These are phyloP conservation scores for Sepiola atlantica DNA, from an alignment of 2,888 invertebrate species.

Conservation along the genomic window DNA sequence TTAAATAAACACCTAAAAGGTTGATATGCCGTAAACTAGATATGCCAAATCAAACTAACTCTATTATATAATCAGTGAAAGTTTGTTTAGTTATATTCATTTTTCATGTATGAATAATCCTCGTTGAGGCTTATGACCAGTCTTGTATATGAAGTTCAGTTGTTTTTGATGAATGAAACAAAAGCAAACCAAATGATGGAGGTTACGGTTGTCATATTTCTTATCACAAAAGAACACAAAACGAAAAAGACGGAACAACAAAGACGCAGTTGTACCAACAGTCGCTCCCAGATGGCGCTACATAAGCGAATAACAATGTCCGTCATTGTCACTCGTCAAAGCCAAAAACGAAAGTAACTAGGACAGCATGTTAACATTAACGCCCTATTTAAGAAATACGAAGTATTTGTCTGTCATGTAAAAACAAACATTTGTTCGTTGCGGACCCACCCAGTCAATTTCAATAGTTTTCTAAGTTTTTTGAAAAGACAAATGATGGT, in stretches of 20 bases:
- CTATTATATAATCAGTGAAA: no score
- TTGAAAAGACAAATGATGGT: no score
- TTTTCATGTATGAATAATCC: no score
- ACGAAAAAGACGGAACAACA: neutral
- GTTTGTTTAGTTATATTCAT: no score
- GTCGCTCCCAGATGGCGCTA: constrained; percentile 32
- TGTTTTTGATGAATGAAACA: neutral
- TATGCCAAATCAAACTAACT: no score
- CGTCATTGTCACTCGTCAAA: neutral
- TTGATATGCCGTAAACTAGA: no score
- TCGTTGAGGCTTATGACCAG: no score
- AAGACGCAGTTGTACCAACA: neutral
- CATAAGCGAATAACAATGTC: neutral
- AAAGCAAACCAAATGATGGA: neutral
- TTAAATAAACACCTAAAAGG: no score
- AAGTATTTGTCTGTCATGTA: neutral
- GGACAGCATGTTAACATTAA: neutral
- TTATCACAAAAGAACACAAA: constrained; percentile 20
- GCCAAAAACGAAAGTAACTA: neutral
- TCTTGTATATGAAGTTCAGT: neutral
- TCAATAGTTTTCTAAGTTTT: no score
- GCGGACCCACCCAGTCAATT: no score
- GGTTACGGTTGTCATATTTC: neutral
- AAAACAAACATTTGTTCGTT: neutral
- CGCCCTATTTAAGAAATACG: neutral